phyloP scores from a whole-genome alignment of 2,888 invertebrate species.

The Coelogynopora nodosa region DNA sequence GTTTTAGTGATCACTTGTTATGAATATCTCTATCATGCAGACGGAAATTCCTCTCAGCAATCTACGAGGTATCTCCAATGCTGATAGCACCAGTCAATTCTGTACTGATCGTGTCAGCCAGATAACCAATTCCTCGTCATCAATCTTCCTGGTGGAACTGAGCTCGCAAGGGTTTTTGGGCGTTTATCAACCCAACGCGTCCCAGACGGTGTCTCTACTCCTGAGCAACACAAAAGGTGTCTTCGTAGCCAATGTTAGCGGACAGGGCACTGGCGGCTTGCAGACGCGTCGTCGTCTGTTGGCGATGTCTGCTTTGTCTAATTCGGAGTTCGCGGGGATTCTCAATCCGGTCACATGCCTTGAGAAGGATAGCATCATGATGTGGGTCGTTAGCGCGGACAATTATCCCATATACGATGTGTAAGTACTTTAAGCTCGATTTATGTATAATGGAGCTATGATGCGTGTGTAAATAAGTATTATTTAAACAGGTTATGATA shows the following conservation, averaged over 20 bases:
- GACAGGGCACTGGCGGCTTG: constrained; percentile 48
- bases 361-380: constrained; percentile 54
- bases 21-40: background rate
- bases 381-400: constrained; percentile 54
- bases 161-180: constrained; percentile 54
- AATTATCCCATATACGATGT: constrained; percentile 58
- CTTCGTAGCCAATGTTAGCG: constrained; percentile 49
- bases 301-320: constrained; percentile 51
- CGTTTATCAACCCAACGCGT: constrained; percentile 53
- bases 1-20: too few species aligned
- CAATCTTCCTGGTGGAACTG: constrained; percentile 51
- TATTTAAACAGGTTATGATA: too few species aligned
- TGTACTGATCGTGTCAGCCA: constrained; percentile 44
- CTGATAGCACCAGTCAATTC: constrained; percentile 50
- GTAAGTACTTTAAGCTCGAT: too few species aligned
- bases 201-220: constrained; percentile 49
- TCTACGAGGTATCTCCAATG: constrained; percentile 52
- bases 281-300: constrained; percentile 51
- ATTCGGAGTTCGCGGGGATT: constrained; percentile 54
- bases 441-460: too few species aligned
- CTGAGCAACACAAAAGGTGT: constrained; percentile 52
- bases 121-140: constrained; percentile 45
- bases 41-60: constrained; percentile 51
- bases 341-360: constrained; percentile 56
- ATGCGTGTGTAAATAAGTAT: too few species aligned